phyloP scores from a whole-genome alignment of 1,140 invertebrate species.

The Grapholita molesta region DNA sequence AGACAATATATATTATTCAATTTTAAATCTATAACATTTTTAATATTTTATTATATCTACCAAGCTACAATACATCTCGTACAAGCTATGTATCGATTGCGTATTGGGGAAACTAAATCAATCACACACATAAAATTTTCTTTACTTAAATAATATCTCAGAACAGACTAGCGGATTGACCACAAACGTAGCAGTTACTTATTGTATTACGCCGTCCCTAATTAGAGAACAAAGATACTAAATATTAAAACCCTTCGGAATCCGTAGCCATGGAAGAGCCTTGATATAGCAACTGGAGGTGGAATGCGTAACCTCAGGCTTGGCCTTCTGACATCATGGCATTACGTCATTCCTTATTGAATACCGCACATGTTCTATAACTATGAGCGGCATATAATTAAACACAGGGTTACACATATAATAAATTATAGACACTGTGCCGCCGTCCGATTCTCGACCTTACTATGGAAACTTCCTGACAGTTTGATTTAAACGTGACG shows the following conservation, averaged over 20 bases:
- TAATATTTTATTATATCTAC: no score
- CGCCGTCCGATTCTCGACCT: neutral
- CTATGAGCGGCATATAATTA: constrained; percentile 33
- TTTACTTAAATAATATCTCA: no score
- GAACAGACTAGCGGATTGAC: neutral
- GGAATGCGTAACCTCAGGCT: constrained; percentile 22
- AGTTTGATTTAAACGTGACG: neutral
- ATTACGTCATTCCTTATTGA: constrained; percentile 35
- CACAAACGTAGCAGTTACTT: neutral
- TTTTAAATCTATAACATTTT: no score
- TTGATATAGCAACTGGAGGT: neutral
- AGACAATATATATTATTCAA: no score
- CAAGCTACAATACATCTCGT: no score
- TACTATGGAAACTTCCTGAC: constrained; percentile 21
- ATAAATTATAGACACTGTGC: constrained; percentile 35
- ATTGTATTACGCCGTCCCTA: neutral
- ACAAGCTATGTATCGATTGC: no score
- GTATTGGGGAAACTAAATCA: no score
- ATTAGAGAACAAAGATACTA: neutral
- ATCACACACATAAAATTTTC: no score
- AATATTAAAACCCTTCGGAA: neutral
- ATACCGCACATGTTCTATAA: constrained; percentile 22
- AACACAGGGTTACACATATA: constrained; percentile 33
- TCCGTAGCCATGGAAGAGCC: neutral
- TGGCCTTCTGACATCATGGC: constrained; percentile 40